Percentiles rank a stretch among this genome's conserved stretches.
Evolutionary conservation across 2,113 vertebrate genomes (phyloP).

Genomic region (Ornithorhynchus anatinus): DNA sequence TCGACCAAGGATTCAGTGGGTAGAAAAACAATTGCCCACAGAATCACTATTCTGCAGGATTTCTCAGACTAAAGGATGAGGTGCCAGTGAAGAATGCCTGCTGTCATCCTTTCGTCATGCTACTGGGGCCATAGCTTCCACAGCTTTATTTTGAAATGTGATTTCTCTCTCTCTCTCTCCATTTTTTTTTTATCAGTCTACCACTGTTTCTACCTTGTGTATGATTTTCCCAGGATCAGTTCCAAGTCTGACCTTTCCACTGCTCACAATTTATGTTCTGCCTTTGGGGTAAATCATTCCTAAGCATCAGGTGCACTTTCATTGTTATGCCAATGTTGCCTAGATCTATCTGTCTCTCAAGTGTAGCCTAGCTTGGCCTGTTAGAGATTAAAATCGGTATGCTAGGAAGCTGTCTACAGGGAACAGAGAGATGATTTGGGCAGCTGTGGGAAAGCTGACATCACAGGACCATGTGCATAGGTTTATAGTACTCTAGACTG

Average conservation of each 20-base stretch:
- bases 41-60: not conserved
- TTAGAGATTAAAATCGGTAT: conserved; percentile 27
- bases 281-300: conserved; percentile 10
- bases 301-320: not conserved
- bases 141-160: too few relatives aligned
- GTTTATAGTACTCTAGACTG: too few relatives aligned
- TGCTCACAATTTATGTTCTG: not conserved
- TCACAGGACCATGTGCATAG: too few relatives aligned
- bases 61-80: conserved; percentile 5
- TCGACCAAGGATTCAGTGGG: not conserved
- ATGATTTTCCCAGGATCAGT: not conserved
- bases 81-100: too few relatives aligned
- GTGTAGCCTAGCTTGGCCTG: conserved; percentile 20
- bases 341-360: conserved; percentile 14
- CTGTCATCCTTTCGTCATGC: not conserved
- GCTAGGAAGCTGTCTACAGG: too few relatives aligned
- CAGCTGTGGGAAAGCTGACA: conserved; percentile 4
- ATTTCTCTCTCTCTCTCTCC: too few relatives aligned
- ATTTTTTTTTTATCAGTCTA: not conserved
- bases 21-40: not conserved
- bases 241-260: not conserved
- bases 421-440: not conserved
- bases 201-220: not conserved
- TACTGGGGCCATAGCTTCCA: too few relatives aligned
- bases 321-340: not conserved